These are phyloP conservation scores for Manduca sexta DNA, from an alignment of 1,140 invertebrate species.

Conservation along the genomic window DNA sequence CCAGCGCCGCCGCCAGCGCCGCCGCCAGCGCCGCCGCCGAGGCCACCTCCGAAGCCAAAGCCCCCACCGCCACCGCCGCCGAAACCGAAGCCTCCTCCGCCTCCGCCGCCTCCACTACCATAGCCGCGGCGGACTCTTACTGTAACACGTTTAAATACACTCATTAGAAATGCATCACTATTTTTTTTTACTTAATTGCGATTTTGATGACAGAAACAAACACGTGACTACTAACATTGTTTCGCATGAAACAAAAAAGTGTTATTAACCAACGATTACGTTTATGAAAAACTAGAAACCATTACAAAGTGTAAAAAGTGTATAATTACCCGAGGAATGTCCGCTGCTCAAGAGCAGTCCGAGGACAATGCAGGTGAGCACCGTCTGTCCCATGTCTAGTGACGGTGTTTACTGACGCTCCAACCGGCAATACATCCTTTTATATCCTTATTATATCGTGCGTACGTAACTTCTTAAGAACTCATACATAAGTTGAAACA, in stretches of 20 bases:
- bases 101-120: constrained; percentile 26
- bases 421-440: constrained; percentile 34
- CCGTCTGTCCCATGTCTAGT: constrained; percentile 32
- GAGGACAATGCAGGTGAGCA: constrained; percentile 27
- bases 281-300: background rate
- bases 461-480: constrained; percentile 13
- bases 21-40: constrained; percentile 16
- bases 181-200: too few species aligned
- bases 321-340: constrained; percentile 44
- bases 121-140: constrained; percentile 61
- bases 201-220: too few species aligned
- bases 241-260: too few species aligned
- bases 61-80: constrained; percentile 31
- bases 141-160: constrained; percentile 23
- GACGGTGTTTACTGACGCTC: constrained; percentile 26
- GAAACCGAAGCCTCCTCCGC: constrained; percentile 13
- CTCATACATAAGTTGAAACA: constrained; percentile 29
- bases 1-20: constrained; percentile 16
- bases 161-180: too few species aligned
- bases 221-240: too few species aligned
- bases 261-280: background rate
- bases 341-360: constrained; percentile 36
- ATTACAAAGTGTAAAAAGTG: background rate
- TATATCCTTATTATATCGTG: constrained; percentile 35
- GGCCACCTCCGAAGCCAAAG: constrained; percentile 23